phyloP scores from a whole-genome alignment of 1,140 invertebrate genomes.

The Schlechtendalia chinensis region DNA sequence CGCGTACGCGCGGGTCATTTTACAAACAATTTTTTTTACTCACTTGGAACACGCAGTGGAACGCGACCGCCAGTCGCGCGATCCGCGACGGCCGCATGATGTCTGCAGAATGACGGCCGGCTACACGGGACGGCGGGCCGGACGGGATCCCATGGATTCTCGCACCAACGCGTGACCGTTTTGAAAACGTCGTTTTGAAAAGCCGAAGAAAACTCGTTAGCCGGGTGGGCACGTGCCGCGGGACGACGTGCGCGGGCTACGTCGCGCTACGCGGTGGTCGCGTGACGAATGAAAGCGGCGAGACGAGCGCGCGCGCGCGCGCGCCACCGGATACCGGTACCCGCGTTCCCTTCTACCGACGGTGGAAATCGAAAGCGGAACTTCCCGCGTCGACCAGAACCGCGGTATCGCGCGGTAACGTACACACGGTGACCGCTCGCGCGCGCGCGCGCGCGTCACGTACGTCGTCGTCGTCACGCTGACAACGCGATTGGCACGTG shows the following conservation, averaged over 20 bases:
- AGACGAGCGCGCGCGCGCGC: neutral
- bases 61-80: neutral
- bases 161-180: too few species aligned
- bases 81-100: neutral
- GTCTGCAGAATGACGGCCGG: neutral
- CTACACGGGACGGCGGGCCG: neutral
- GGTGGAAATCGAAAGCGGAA: constrained; percentile 44
- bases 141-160: neutral
- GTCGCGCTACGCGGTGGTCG: constrained; percentile 36
- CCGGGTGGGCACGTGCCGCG: too few species aligned
- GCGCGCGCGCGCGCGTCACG: too few species aligned
- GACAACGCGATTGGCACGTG: too few species aligned
- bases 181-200: too few species aligned
- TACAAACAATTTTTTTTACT: constrained; percentile 1
- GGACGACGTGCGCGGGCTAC: constrained; percentile 5
- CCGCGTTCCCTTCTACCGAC: constrained; percentile 19
- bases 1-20: too few species aligned
- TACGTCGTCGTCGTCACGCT: too few species aligned
- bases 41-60: constrained; percentile 24
- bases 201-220: too few species aligned
- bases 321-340: constrained; percentile 16
- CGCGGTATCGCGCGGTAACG: too few species aligned
- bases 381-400: neutral
- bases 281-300: constrained; percentile 45
- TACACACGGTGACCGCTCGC: neutral